A percentile compares a stretch with the other conserved stretches of the same genome.
Evolutionary conservation across 2,113 vertebrate genomes (phyloP).

Genomic region (Calypte anna): DNA sequence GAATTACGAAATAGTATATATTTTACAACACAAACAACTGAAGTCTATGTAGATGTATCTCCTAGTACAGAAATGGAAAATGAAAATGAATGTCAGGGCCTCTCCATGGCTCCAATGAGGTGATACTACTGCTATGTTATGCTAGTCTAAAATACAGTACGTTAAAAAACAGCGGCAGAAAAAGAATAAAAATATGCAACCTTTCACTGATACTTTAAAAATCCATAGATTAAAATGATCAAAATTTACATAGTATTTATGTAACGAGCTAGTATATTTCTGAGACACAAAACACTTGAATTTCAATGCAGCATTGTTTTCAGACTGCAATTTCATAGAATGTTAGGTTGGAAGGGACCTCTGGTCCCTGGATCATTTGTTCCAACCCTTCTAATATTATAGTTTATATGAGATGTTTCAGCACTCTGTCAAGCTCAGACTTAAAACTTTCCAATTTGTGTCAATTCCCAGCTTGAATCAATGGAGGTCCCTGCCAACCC

Average conservation of each 20-base stretch:
- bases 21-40: not conserved
- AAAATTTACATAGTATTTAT: no score
- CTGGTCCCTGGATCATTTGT: no score
- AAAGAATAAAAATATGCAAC: not conserved
- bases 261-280: not conserved
- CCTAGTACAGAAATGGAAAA: not conserved
- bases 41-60: not conserved
- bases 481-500: not conserved
- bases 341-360: no score
- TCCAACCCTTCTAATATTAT: no score
- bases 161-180: not conserved
- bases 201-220: not conserved
- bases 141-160: not conserved
- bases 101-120: not conserved
- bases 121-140: not conserved
- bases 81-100: not conserved
- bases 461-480: not conserved
- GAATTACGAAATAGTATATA: rapidly evolving
- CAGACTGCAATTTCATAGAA: not conserved
- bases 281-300: not conserved
- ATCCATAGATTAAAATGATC: no score
- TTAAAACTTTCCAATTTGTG: not conserved
- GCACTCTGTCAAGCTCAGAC: no score
- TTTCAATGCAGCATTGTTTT: not conserved
- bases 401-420: no score